Conservation (phyloP, 2,797 vertebrate species). For the Calcarius lapponicus region DNA sequence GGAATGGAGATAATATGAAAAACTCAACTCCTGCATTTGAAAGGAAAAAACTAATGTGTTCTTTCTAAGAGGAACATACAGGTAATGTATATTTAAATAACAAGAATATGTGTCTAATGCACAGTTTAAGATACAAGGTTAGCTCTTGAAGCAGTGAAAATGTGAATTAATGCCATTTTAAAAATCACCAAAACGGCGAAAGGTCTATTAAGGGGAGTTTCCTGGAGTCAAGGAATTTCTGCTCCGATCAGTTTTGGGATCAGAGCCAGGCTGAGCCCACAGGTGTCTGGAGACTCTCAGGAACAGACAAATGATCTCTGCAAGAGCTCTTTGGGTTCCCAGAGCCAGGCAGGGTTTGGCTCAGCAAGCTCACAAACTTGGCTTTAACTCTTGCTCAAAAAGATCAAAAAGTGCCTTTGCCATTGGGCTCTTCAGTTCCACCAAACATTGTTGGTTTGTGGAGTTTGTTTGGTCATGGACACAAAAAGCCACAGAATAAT, state of each 20-base stretch:
- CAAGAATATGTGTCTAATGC: neutral
- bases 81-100: neutral
- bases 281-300: neutral
- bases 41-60: neutral
- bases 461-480: neutral
- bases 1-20: neutral
- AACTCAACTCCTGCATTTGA: neutral
- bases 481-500: fast-evolving
- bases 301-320: slow-evolving; percentile 4
- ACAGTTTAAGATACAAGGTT: neutral
- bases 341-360: neutral
- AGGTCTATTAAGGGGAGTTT: neutral
- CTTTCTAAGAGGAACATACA: neutral
- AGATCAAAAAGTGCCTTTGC: neutral
- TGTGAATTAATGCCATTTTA: neutral
- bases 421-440: neutral
- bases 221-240: neutral
- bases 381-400: neutral
- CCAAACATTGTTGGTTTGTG: neutral
- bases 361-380: neutral
- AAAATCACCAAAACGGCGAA: neutral
- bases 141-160: neutral
- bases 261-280: neutral
- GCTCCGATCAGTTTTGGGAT: neutral
- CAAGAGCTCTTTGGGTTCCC: neutral